Evolutionary conservation across 2,113 vertebrate species (phyloP).

Genomic region (Manacus vitellinus): DNA sequence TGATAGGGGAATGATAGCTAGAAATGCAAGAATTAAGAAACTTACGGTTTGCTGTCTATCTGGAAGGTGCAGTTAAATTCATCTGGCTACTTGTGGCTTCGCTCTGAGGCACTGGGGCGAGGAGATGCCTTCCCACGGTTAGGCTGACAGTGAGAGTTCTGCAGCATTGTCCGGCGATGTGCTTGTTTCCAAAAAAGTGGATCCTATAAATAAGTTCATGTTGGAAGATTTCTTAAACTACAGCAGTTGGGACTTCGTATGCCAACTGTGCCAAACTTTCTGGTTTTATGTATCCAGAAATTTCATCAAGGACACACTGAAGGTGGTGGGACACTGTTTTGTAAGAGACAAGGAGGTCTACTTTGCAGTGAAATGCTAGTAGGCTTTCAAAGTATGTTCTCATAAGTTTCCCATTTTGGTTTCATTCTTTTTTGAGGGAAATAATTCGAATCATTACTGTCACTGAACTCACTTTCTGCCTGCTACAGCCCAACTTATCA

Average conservation of each 20-base stretch:
- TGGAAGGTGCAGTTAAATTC: background rate
- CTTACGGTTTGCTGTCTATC: fast-evolving
- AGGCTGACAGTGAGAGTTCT: background rate
- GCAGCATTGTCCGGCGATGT: fast-evolving
- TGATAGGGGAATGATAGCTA: background rate
- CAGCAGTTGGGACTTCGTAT: background rate
- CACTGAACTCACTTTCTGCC: fast-evolving
- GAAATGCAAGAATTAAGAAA: background rate
- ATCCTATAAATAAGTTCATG: background rate
- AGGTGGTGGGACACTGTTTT: background rate
- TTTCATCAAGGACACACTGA: background rate
- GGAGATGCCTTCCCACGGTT: background rate
- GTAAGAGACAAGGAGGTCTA: background rate
- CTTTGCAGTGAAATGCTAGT: background rate
- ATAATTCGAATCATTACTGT: fast-evolving
- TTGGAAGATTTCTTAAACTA: background rate
- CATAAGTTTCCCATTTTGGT: background rate
- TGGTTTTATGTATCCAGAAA: background rate
- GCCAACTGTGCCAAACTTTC: background rate
- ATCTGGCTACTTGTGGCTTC: fast-evolving
- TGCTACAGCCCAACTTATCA: fast-evolving
- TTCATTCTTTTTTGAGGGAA: background rate
- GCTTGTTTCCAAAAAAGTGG: background rate
- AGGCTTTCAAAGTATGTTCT: background rate
- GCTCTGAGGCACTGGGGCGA: background rate